Percentiles rank a stretch among this genome's conserved stretches.
Evolutionary conservation across 2,113 vertebrate genomes (phyloP).

Genomic region (Oncorhynchus kisutch): DNA sequence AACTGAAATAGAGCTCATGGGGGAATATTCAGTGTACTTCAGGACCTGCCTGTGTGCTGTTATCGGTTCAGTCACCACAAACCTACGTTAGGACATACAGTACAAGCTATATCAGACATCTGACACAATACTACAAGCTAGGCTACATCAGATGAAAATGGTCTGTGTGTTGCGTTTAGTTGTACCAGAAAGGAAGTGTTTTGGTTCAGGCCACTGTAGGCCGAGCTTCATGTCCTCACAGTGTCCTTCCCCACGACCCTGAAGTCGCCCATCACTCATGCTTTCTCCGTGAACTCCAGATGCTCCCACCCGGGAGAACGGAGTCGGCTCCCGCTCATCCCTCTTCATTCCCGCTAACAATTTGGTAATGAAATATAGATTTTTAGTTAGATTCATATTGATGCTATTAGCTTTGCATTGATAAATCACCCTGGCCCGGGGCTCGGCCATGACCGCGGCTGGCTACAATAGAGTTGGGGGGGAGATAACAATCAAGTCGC

Average conservation of each 20-base stretch:
- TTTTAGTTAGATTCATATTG: conserved; percentile 99
- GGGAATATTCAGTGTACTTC: no score
- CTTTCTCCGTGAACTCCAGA: conserved; percentile 98
- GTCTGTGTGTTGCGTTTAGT: no score
- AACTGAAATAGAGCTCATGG: no score
- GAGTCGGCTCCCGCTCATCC: conserved; percentile 83
- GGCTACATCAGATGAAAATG: no score
- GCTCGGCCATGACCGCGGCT: conserved; percentile 58
- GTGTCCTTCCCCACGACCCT: conserved; percentile 87
- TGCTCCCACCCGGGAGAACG: conserved; percentile 91
- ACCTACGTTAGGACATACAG: no score
- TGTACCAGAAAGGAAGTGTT: not conserved
- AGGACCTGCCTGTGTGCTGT: no score
- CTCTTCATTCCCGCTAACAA: conserved; percentile 99
- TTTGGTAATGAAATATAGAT: conserved; percentile 99
- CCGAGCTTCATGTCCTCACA: conserved; percentile 79
- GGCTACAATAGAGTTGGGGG: conserved; percentile 23
- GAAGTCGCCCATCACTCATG: conserved; percentile 87
- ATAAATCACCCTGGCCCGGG: conserved; percentile 86
- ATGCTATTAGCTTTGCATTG: conserved; percentile 99
- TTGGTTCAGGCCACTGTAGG: not conserved
- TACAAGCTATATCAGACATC: no score
- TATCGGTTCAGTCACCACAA: no score
- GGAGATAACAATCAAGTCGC: conserved; percentile 93
- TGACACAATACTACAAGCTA: no score